Percentiles rank a stretch among this genome's conserved stretches.
phyloP scores from a whole-genome alignment of 2,797 vertebrate genomes.

The Lepus townsendii region DNA sequence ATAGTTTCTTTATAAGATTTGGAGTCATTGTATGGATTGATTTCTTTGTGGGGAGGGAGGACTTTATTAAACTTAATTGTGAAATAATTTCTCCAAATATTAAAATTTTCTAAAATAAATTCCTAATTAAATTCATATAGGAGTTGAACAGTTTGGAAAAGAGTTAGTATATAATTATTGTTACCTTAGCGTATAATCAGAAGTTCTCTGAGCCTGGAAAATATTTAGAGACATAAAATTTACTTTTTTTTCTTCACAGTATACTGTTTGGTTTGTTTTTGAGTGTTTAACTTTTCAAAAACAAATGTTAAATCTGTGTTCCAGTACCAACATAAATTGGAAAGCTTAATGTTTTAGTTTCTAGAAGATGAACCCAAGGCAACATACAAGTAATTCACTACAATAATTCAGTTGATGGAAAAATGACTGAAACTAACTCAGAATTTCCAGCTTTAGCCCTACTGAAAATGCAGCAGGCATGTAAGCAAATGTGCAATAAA shows the following conservation, averaged over 20 bases:
- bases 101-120: conserved; percentile 70
- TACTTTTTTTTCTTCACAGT: conserved; percentile 78
- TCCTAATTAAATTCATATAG: conserved; percentile 72
- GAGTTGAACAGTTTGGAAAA: conserved; percentile 70
- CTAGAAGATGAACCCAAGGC: conserved; percentile 53
- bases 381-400: conserved; percentile 77
- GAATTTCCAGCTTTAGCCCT: conserved; percentile 81
- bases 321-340: conserved; percentile 74
- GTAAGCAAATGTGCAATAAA: conserved; percentile 87
- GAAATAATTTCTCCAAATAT: conserved; percentile 45
- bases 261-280: conserved; percentile 78
- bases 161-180: conserved; percentile 65
- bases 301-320: conserved; percentile 76
- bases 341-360: conserved; percentile 71
- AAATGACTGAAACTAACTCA: conserved; percentile 76
- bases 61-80: conserved; percentile 49
- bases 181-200: conserved; percentile 80
- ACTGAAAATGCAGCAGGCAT: conserved; percentile 77
- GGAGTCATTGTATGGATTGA: neutral
- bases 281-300: conserved; percentile 70
- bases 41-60: conserved; percentile 49
- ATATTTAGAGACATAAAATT: conserved; percentile 73
- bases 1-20: conserved; percentile 50
- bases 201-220: conserved; percentile 84
- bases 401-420: conserved; percentile 74